Evolutionary conservation across 2,888 invertebrate genomes (phyloP).

Genomic region (Metopia argyrocephala): DNA sequence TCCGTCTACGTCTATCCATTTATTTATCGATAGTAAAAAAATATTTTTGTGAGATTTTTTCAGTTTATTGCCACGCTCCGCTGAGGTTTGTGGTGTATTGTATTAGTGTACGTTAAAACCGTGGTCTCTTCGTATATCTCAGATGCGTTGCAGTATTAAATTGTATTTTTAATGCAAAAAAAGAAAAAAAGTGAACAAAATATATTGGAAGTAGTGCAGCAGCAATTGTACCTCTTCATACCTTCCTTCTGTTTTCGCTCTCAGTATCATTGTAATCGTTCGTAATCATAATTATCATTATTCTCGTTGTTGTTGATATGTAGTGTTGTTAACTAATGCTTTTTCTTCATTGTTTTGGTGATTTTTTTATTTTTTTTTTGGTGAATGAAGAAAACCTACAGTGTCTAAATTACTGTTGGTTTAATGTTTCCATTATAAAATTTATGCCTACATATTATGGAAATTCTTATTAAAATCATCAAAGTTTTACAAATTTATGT

Average conservation of each 20-base stretch:
- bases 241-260: background rate
- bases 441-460: no score
- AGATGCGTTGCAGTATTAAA: conserved; percentile 22
- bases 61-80: conserved; percentile 74
- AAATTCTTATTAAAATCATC: no score
- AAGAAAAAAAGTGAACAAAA: background rate
- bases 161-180: conserved; percentile 33
- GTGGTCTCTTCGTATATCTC: conserved; percentile 25
- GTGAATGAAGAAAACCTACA: no score
- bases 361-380: background rate
- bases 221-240: conserved; percentile 39
- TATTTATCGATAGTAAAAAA: conserved; percentile 65
- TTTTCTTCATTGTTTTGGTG: no score
- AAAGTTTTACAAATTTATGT: no score
- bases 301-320: conserved; percentile 19
- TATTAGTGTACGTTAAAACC: conserved; percentile 60
- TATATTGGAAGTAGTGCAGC: background rate
- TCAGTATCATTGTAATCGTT: conserved; percentile 26
- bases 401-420: no score
- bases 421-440: no score
- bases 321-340: background rate
- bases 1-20: conserved; percentile 58
- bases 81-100: conserved; percentile 72
- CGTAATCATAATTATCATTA: conserved; percentile 11
- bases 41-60: conserved; percentile 66